phyloP scores from a whole-genome alignment of 2,113 vertebrate genomes.

The Spheniscus mendiculus region DNA sequence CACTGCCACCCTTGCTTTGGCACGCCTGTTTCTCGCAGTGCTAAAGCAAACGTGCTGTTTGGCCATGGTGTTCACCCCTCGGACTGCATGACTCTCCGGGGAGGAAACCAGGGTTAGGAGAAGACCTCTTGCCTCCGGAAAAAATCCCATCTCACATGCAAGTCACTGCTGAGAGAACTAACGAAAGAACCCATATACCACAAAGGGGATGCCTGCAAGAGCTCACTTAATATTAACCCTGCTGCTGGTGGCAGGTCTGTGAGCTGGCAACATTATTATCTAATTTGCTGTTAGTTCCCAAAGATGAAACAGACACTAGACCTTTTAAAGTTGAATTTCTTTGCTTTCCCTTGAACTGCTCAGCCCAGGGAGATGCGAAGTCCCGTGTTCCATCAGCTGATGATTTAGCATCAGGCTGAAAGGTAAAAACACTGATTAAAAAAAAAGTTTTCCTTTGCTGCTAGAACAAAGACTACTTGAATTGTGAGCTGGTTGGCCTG shows the following conservation, averaged over 20 bases:
- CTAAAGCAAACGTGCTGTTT: neutral
- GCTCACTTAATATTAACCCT: neutral
- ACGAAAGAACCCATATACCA: neutral
- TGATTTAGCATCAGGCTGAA: neutral
- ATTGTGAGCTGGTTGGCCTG: neutral
- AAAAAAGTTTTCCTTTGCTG: neutral
- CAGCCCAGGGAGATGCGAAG: neutral
- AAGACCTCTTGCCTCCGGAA: neutral
- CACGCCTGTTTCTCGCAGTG: neutral
- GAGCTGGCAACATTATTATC: neutral
- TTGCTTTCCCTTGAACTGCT: neutral
- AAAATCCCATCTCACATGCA: neutral
- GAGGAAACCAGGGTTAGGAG: neutral
- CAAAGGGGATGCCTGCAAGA: neutral
- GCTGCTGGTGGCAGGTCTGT: neutral
- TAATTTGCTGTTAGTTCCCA: neutral
- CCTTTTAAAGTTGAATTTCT: neutral
- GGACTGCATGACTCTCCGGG: neutral
- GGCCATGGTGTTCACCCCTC: neutral
- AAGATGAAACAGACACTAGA: neutral
- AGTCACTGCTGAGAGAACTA: neutral
- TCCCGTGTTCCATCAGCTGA: neutral
- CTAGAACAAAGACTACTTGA: neutral
- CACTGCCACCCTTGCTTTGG: neutral
- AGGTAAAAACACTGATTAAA: neutral